phyloP scores from a whole-genome alignment of 2,888 invertebrate genomes.

The Psylliodes chrysocephalus region DNA sequence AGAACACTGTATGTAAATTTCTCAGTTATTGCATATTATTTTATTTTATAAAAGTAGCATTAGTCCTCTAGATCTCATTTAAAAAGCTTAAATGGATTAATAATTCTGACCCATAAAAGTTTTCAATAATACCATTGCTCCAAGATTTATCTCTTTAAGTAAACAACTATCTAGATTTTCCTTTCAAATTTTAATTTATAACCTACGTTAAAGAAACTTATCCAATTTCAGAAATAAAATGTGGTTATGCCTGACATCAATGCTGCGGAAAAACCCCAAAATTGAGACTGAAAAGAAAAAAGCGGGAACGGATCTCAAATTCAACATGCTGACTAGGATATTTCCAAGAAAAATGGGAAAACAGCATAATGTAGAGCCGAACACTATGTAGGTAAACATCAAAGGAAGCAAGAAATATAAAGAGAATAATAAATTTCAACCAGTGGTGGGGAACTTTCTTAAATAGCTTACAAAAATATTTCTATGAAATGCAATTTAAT shows the following conservation, averaged over 20 bases:
- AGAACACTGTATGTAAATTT: no score
- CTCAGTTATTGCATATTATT: no score
- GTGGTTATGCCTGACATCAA: slow-evolving; percentile 13
- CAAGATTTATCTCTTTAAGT: no score
- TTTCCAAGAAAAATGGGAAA: slow-evolving; percentile 45
- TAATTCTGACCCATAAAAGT: no score
- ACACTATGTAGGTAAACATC: slow-evolving; percentile 56
- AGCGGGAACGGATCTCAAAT: not conserved
- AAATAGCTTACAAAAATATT: no score
- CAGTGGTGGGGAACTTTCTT: slow-evolving; percentile 33
- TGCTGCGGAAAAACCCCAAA: not conserved
- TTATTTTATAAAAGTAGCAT: no score
- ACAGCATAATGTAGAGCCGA: slow-evolving; percentile 43
- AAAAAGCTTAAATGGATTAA: no score
- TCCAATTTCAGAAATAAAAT: slow-evolving; percentile 10
- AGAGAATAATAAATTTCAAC: slow-evolving; percentile 59
- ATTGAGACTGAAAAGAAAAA: slow-evolving; percentile 7
- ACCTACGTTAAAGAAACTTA: not conserved
- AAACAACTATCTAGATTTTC: no score
- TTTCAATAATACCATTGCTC: no score
- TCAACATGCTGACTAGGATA: slow-evolving; percentile 47
- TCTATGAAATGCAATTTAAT: no score
- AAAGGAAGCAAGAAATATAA: slow-evolving; percentile 57
- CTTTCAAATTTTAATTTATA: slow-evolving; percentile 5
- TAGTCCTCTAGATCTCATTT: no score